phyloP scores from a whole-genome alignment of 2,113 vertebrate genomes.

The Pedetes capensis region DNA sequence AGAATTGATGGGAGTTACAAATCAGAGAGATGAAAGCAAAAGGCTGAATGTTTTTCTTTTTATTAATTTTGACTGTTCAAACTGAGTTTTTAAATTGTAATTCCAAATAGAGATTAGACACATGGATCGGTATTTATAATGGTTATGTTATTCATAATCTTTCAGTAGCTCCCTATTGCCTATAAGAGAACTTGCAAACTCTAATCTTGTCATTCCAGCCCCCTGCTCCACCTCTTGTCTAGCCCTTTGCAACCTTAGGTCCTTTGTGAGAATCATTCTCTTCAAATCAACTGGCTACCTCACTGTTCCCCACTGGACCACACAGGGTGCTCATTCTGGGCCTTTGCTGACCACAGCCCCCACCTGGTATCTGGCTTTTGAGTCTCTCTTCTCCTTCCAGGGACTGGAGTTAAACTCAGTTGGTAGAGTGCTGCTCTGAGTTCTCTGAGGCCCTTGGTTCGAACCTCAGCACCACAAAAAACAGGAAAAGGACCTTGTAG shows the following conservation, averaged over 20 bases:
- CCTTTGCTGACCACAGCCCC: no score
- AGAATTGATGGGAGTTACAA: background rate
- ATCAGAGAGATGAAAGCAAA: background rate
- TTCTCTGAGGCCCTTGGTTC: no score
- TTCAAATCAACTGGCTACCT: background rate
- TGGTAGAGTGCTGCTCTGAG: no score
- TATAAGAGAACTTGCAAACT: background rate
- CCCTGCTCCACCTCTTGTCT: background rate
- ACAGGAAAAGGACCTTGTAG: no score
- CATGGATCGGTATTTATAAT: background rate
- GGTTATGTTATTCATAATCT: background rate
- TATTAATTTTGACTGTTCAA: background rate
- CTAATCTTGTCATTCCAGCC: background rate
- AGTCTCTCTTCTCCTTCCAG: no score
- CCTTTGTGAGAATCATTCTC: background rate
- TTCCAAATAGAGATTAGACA: background rate
- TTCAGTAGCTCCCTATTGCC: background rate
- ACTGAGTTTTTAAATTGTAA: background rate
- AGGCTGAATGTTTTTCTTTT: background rate
- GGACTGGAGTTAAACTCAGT: no score
- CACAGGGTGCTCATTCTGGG: no score
- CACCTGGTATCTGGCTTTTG: background rate
- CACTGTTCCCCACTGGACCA: no score
- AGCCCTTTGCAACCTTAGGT: background rate
- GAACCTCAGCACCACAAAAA: no score